Evolutionary conservation across 2,113 vertebrate genomes (phyloP).

Genomic region (Eublepharis macularius): DNA sequence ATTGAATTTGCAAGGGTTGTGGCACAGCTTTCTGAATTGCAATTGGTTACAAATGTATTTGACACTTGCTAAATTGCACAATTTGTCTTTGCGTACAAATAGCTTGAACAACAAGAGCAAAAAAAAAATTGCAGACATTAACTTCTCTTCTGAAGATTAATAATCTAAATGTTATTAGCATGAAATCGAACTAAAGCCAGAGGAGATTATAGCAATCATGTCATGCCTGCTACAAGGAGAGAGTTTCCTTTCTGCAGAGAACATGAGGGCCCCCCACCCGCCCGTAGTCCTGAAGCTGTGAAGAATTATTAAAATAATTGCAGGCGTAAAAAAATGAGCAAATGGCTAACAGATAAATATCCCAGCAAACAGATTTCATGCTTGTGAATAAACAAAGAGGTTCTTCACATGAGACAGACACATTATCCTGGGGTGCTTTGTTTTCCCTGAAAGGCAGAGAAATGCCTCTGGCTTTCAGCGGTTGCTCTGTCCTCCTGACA

Average conservation of each 20-base stretch:
- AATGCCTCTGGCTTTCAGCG: neutral
- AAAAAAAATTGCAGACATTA: conserved; percentile 1
- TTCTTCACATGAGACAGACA: neutral
- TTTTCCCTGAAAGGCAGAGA: neutral
- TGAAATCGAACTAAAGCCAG: conserved; percentile 13
- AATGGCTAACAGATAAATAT: conserved; percentile 1
- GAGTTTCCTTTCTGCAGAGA: neutral
- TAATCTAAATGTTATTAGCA: neutral
- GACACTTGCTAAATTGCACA: neutral
- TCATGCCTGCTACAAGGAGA: conserved; percentile 4
- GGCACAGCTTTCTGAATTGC: conserved; percentile 18
- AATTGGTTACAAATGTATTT: conserved; percentile 35
- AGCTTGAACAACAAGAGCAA: conserved; percentile 8
- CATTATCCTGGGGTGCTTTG: neutral
- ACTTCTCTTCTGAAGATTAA: neutral
- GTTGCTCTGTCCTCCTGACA: neutral
- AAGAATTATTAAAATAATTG: conserved; percentile 9
- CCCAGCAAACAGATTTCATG: conserved; percentile 25
- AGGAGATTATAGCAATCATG: neutral
- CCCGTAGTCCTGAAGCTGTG: neutral
- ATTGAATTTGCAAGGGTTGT: conserved; percentile 9
- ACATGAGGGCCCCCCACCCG: neutral
- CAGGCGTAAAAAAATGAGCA: conserved; percentile 32
- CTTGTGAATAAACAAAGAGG: conserved; percentile 25
- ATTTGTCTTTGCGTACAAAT: neutral